Evolutionary conservation across 1,140 invertebrate genomes (phyloP).

Genomic region (Neodiprion fabricii): DNA sequence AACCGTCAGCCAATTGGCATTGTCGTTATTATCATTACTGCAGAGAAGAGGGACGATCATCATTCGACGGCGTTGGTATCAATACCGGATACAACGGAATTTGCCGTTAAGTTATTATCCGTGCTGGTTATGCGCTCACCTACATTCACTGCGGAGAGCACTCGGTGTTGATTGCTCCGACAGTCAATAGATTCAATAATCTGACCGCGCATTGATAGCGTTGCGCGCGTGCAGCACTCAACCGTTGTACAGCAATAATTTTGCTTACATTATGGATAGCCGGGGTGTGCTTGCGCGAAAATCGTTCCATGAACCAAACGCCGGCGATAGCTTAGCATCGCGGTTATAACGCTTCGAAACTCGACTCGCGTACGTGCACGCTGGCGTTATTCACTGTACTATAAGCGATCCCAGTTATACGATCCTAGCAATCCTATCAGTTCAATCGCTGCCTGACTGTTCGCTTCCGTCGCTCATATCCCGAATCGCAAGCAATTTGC

Average conservation of each 20-base stretch:
- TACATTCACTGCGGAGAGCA: background rate
- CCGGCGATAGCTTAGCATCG: background rate
- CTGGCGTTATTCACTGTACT: no score
- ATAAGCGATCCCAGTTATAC: no score
- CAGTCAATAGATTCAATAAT: constrained; percentile 6
- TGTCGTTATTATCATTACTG: background rate
- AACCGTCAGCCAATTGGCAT: background rate
- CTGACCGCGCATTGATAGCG: background rate
- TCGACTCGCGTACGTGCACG: no score
- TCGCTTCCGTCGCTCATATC: background rate
- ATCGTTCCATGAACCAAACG: background rate
- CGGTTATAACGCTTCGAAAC: no score
- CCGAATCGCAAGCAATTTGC: no score
- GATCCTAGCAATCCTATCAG: background rate
- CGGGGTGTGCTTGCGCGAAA: background rate
- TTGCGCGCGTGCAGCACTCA: background rate
- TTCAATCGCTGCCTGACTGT: background rate
- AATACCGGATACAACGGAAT: background rate
- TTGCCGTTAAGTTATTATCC: background rate
- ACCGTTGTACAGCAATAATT: background rate
- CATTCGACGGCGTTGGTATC: background rate
- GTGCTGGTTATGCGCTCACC: no score
- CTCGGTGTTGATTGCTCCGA: background rate
- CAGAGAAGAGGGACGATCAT: background rate
- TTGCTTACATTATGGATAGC: constrained; percentile 1